Evolutionary conservation across 2,113 vertebrate genomes (phyloP).

Genomic region (Leuciscus idus): DNA sequence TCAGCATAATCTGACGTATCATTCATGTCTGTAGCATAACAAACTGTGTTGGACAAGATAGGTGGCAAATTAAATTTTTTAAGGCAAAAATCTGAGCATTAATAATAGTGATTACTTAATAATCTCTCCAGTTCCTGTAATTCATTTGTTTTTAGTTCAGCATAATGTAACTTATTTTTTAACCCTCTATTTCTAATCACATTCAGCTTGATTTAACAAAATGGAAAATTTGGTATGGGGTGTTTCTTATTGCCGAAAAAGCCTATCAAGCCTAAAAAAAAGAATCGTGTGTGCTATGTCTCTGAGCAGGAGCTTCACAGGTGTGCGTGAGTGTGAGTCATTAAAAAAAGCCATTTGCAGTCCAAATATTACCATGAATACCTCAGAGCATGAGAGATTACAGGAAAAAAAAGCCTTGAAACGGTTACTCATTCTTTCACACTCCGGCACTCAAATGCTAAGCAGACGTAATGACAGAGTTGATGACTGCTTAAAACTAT

Average conservation of each 20-base stretch:
- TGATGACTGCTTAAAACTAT: conserved; percentile 7
- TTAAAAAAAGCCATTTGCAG: conserved; percentile 13
- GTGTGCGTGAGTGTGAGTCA: conserved; percentile 16
- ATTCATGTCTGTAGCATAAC: neutral
- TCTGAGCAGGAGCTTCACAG: conserved; percentile 28
- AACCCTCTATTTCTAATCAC: conserved; percentile 4
- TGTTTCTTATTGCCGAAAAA: neutral
- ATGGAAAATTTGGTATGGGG: neutral
- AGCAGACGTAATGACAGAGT: conserved; percentile 25
- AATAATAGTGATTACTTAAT: neutral
- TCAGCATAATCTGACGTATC: neutral
- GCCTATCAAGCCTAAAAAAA: conserved; percentile 3
- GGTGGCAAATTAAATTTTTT: neutral
- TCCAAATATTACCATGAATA: conserved; percentile 20
- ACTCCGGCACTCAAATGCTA: conserved; percentile 4
- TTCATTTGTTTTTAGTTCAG: neutral
- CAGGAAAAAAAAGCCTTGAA: neutral
- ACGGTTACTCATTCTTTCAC: conserved; percentile 11
- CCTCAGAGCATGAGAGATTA: conserved; percentile 5
- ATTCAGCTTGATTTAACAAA: conserved; percentile 8
- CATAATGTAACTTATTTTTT: neutral
- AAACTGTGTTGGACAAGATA: neutral
- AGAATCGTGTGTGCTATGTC: neutral
- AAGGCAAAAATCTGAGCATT: neutral
- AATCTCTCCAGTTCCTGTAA: neutral